Base-by-base conservation (phyloP, 1,140 invertebrate species). In the Zaprionus ghesquierei region DNA sequence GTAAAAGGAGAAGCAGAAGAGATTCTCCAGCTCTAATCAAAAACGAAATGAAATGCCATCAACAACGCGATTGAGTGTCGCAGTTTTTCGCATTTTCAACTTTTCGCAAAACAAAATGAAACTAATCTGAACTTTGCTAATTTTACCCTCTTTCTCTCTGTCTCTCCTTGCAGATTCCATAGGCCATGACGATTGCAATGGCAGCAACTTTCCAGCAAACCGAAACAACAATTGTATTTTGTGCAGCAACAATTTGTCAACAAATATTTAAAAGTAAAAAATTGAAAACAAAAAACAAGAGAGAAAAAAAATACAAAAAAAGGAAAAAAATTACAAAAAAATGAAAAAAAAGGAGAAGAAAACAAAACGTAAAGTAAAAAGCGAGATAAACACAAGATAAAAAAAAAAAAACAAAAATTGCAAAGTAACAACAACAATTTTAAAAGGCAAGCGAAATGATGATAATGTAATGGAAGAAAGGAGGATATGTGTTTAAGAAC, bases 141-240 rank as follows among this genome's bases (percentile, higher is more conserved):
- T 75, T 77, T 53, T 63, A 15, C 49, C 50, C 53, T 59, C 50
- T 9, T 2, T 23, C 6, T 23, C 18, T 50, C 22, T 46, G 25
- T 12, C 38, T 56, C 56, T 46, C 8, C 33, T 62, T 70, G 56
- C 93, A 95, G 95, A 94, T 95, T 95, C 93, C 95, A 95, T 94
- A 95, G 94, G 94, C 94, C 95, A 95, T 95, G 95, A 95, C 94
- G 94, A 94, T 95, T 94, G 94, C 94, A 94, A 94, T 94, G 94
- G 93, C 92, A 91, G 80, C 81, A 91, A 91, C 69, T 89, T 89
- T 89, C 89, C 82, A 89, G 77, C 82, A 91, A 82, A 72, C 84
- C 82, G 61, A 86, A 89, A 73, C 89, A 87, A 70, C 84, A 91
- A 89, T 79, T 89, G 79, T 90, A 91, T 90, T 90, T 91, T 87